Evolutionary conservation across 2,888 invertebrate species (phyloP).

Genomic region (Cosmorhoe ocellata): DNA sequence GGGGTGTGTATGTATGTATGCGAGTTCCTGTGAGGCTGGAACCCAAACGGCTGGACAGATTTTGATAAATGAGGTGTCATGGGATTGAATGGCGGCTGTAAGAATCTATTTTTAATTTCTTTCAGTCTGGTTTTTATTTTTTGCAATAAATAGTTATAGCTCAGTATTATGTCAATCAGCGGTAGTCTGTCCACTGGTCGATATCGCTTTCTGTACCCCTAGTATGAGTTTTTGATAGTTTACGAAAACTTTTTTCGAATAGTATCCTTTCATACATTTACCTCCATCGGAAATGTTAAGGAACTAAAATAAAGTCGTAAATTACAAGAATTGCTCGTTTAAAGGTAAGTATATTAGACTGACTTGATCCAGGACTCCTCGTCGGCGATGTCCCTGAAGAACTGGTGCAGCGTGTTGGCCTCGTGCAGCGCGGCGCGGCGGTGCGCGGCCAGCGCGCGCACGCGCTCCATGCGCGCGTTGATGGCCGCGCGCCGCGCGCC

Average conservation of each 20-base stretch:
- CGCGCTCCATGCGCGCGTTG: conserved; percentile 97
- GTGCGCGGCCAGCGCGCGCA: conserved; percentile 95
- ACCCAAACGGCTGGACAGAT: too few relatives aligned
- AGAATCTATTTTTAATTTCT: too few relatives aligned
- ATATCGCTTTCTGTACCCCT: conserved; percentile 19
- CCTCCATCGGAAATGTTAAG: too few relatives aligned
- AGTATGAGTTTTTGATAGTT: too few relatives aligned
- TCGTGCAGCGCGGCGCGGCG: conserved; percentile 96
- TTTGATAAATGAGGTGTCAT: too few relatives aligned
- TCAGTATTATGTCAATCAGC: conserved; percentile 18
- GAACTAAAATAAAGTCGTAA: too few relatives aligned
- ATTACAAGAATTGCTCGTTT: background rate
- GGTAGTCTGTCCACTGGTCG: background rate
- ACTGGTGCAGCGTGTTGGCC: conserved; percentile 98
- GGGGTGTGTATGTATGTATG: too few relatives aligned
- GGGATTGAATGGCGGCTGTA: too few relatives aligned
- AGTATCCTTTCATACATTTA: too few relatives aligned
- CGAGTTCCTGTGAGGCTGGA: too few relatives aligned
- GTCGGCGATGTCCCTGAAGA: conserved; percentile 99
- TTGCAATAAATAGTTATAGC: conserved; percentile 7
- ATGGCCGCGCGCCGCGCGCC: conserved; percentile 97
- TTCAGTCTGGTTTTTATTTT: too few relatives aligned
- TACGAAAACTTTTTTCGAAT: too few relatives aligned
- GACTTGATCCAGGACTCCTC: conserved; percentile 99
- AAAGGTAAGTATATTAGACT: conserved; percentile 27